Evolutionary conservation across 1,140 invertebrate species (phyloP), one percentile per base, ranked within the genome.

Genomic region (Teleogryllus occipitalis): DNA sequence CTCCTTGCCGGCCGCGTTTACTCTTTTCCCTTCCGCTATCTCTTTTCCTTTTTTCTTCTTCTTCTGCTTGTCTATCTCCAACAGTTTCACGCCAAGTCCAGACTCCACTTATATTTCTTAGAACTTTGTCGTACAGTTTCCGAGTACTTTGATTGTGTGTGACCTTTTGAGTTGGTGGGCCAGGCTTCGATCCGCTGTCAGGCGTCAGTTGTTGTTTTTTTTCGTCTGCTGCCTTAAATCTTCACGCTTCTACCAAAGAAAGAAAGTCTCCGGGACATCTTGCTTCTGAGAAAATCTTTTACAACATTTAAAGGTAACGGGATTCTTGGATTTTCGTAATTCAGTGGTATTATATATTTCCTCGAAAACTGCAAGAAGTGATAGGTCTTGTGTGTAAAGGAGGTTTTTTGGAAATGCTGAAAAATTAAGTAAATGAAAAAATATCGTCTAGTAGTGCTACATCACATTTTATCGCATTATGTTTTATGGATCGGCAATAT

Each of bases 91-190:
- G 54, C 54, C 54, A 65, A 10, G 54, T 14, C 54, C 18, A 10
- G 54, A 65, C 18, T 65, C 54, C 54, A 65, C 54, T 65, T 65
- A 65, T 65, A 65, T 65, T 65, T 65, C 18, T 65, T 10, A 14
- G 18, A 65, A 65, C 54, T 65, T 65, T 7, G 54, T 65, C 54
- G 10, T 18, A 65, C 10, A 65, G 54, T 65, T 65, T 7, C 18
- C 54, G 54, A 65, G 54, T 65, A 65, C 54, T 65, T 65, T 65
- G 54, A 65, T 65, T 65, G 54, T 65, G 54, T 65, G 54, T 65
- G 54, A 65, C 18, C 54, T 65, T 7, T 65, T 65, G 54, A 7
- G 18, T 14, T 7, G 10, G 7, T 18, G 54, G 18, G 54, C 10
- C 10, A 18, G 10, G 10, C 54, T 65, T 65, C 54, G 54, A 65